Evolutionary conservation across 2,797 vertebrate genomes (phyloP).

Genomic region (Scyliorhinus canicula): DNA sequence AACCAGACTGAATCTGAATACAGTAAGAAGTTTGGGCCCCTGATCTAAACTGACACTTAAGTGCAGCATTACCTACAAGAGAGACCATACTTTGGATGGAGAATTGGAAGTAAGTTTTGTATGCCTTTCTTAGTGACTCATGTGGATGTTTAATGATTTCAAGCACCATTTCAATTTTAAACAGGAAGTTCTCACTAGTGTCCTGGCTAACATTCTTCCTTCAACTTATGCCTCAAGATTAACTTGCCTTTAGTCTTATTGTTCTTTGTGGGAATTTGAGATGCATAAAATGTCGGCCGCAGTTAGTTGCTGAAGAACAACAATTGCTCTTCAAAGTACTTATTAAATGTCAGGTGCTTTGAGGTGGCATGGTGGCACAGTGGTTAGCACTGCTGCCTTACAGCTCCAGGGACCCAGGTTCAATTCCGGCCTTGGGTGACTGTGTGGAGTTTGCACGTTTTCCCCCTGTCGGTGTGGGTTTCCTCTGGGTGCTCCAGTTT

Average conservation of each 20-base stretch:
- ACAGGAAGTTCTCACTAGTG: not conserved
- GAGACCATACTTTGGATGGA: not conserved
- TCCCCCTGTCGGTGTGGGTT: too few relatives aligned
- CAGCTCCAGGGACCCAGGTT: too few relatives aligned
- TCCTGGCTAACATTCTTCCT: not conserved
- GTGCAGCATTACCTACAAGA: not conserved
- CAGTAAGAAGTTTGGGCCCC: not conserved
- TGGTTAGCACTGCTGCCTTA: too few relatives aligned
- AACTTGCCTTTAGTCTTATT: not conserved
- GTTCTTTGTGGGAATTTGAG: not conserved
- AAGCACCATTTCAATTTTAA: not conserved
- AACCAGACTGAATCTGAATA: not conserved
- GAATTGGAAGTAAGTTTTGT: not conserved
- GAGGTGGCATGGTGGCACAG: too few relatives aligned
- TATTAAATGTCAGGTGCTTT: not conserved
- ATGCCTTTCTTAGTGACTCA: not conserved
- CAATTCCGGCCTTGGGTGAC: too few relatives aligned
- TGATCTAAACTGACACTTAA: not conserved
- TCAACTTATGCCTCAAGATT: not conserved
- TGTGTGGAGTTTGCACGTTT: too few relatives aligned
- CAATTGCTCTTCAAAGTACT: not conserved
- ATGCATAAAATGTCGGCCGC: not conserved
- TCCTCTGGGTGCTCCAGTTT: too few relatives aligned
- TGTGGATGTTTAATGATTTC: not conserved
- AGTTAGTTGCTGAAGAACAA: not conserved